Percentiles rank a stretch among this genome's conserved stretches.
Evolutionary conservation across 2,888 invertebrate genomes (phyloP).

Genomic region (Pristionchus maxplancki): DNA sequence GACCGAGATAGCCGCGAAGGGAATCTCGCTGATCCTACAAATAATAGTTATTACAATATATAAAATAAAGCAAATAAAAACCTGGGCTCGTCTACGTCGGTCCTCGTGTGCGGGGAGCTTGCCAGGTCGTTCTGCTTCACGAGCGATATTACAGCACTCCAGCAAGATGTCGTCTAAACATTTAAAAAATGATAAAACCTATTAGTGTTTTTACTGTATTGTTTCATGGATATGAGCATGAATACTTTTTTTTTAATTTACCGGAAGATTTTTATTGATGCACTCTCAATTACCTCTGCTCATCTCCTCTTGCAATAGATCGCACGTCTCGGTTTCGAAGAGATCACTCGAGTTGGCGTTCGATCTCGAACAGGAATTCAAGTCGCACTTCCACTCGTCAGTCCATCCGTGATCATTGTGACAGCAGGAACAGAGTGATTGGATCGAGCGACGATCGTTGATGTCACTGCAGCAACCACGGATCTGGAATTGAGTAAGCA

Average conservation of each 20-base stretch:
- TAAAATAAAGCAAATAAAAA: neutral
- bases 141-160: neutral
- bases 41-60: neutral
- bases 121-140: neutral
- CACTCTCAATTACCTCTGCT: neutral
- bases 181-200: too few relatives aligned
- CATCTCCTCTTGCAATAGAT: neutral
- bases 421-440: conserved; percentile 8
- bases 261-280: too few relatives aligned
- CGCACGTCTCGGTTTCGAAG: neutral
- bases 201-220: too few relatives aligned
- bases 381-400: conserved; percentile 1
- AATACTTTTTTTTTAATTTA: too few relatives aligned
- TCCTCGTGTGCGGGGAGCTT: neutral
- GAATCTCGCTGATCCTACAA: neutral
- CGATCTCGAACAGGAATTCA: neutral
- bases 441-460: neutral
- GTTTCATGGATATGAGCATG: too few relatives aligned
- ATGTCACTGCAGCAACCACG: neutral
- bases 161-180: neutral
- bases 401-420: neutral
- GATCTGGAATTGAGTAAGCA: neutral
- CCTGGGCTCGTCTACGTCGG: neutral
- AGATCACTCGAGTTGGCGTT: neutral
- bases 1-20: neutral